Evolutionary conservation across 2,797 vertebrate genomes (phyloP).

Genomic region (Dromococcyx pavoninus): DNA sequence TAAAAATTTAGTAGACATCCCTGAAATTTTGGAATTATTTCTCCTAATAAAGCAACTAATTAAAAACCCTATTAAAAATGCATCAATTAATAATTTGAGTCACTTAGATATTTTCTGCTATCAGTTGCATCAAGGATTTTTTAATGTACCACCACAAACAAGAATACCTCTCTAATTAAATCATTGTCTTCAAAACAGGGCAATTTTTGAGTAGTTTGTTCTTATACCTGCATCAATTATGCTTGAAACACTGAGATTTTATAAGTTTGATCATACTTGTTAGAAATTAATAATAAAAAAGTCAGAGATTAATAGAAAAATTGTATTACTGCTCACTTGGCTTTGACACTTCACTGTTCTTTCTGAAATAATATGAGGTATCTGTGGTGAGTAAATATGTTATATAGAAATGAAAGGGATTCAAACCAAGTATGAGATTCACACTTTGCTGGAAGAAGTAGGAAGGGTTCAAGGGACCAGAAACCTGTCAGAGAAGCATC

Average conservation of each 20-base stretch:
- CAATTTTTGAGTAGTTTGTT: not conserved
- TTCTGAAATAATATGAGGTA: not conserved
- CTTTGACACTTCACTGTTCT: not conserved
- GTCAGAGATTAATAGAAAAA: slow-evolving; percentile 24
- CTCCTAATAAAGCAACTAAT: slow-evolving; percentile 44
- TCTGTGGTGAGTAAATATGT: not conserved
- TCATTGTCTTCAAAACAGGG: slow-evolving; percentile 10
- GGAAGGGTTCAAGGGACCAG: not conserved
- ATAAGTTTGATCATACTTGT: not conserved
- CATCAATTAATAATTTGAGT: slow-evolving; percentile 55
- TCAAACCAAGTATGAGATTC: not conserved
- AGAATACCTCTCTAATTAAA: slow-evolving; percentile 60
- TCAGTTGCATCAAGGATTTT: slow-evolving; percentile 36
- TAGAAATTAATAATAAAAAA: slow-evolving; percentile 9
- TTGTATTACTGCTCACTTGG: not conserved
- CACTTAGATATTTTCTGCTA: slow-evolving; percentile 29
- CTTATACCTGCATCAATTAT: not conserved
- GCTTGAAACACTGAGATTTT: not conserved
- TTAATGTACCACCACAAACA: slow-evolving; percentile 57
- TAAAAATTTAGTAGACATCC: not conserved
- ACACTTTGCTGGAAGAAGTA: not conserved
- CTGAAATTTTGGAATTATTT: slow-evolving; percentile 29
- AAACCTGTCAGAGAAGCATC: not conserved
- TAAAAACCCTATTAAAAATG: slow-evolving; percentile 38
- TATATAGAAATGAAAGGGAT: not conserved